Percentiles rank a stretch among this genome's conserved stretches.
Evolutionary conservation across 2,888 invertebrate genomes (phyloP).

Genomic region (Plagiodera versicolora): DNA sequence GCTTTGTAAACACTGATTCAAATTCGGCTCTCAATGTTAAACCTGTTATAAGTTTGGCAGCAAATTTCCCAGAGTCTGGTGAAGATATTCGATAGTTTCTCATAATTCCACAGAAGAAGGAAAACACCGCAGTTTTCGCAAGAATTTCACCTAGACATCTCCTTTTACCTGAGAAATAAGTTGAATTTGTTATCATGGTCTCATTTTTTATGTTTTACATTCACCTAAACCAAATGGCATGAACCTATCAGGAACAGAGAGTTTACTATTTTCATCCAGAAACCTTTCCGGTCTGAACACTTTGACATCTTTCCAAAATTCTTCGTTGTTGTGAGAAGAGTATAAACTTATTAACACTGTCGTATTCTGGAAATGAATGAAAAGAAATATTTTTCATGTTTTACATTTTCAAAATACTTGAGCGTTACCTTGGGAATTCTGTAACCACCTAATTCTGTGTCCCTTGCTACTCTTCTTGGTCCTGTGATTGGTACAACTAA

Average conservation of each 20-base stretch:
- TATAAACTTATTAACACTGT: conserved; percentile 49
- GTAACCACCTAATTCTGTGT: conserved; percentile 61
- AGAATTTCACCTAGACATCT: conserved; percentile 68
- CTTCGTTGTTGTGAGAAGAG: conserved; percentile 61
- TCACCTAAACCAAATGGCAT: conserved; percentile 54
- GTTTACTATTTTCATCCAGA: conserved; percentile 51
- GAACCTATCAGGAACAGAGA: conserved; percentile 45
- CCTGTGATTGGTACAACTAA: conserved; percentile 56
- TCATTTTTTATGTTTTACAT: background rate
- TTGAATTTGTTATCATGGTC: background rate
- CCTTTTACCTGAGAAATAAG: conserved; percentile 58
- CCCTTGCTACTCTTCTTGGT: conserved; percentile 58
- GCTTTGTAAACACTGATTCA: conserved; percentile 41
- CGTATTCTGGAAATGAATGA: conserved; percentile 41
- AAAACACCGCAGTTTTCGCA: conserved; percentile 64
- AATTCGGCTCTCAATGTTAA: conserved; percentile 62
- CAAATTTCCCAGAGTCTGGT: conserved; percentile 51
- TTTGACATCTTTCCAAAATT: conserved; percentile 64
- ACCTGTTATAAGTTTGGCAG: conserved; percentile 57
- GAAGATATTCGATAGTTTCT: conserved; percentile 59
- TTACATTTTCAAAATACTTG: too few species aligned
- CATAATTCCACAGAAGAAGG: conserved; percentile 63
- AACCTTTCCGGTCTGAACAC: conserved; percentile 68
- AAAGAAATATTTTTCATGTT: too few species aligned
- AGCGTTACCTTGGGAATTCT: conserved; percentile 53